Base-by-base conservation (phyloP, 1,140 invertebrate species). In the Drosophila nikananu region DNA sequence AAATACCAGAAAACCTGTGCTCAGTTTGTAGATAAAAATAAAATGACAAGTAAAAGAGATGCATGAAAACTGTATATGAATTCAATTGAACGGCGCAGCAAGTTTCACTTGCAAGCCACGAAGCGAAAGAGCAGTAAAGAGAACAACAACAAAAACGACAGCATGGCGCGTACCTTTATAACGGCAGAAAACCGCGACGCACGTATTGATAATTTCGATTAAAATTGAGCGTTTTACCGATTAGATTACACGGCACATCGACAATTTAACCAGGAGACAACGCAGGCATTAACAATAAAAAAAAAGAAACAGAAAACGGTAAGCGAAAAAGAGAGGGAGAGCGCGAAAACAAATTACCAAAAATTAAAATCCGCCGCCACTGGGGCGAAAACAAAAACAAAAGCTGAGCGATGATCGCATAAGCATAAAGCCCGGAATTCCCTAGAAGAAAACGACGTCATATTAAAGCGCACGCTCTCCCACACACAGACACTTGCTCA, bases 391-490 rank as follows among this genome's bases (percentile, higher is more conserved):
- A 81, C 77, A 84, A 84, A 67, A 83, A 77, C 70, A 80, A 78
- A 62, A 78, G 54, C 41, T 68, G 30, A 70, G 44, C 59, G 80
- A 89, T 90, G 86, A 90, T 89, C 86, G 81, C 81, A 89, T 90
- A 84, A 84, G 86, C 86, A 90, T 91, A 90, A 90, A 91, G 86
- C 79, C 79, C 76, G 81, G 86, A 91, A 90, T 86, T 91, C 82
- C 86, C 86, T 78, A 81, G 37, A 87, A 75, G 60, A 82, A 57
- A 78, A 65, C 68, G 81, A 90, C 82, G 86, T 91, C 81, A 91
- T 57, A 75, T 80, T 73, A 86, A 86, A 79, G 77, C 61, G 44
- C 25, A 54, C 77, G 37, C 74, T 66, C 68, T 44, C 41, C n/a
- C 35, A 19, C 35, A 59, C 35, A 30, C 35, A 25, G 21, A 46